phyloP scores from a whole-genome alignment of 2,113 vertebrate genomes.

The Willisornis vidua region DNA sequence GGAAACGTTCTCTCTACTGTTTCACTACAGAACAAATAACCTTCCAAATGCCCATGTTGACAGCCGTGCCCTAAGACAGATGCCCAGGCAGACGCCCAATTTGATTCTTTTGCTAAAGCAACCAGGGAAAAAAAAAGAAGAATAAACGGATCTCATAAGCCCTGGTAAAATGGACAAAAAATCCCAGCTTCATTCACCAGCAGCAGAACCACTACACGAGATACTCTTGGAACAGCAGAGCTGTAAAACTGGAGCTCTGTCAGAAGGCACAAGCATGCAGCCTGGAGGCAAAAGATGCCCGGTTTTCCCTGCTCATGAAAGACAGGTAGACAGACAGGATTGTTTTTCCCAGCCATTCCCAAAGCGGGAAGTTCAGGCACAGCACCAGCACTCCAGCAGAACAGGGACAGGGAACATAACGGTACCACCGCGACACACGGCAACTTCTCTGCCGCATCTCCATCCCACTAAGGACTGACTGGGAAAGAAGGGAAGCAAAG shows the following conservation, averaged over 20 bases:
- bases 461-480: background rate
- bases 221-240: background rate
- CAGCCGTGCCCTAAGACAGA: background rate
- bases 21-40: background rate
- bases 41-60: background rate
- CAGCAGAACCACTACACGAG: background rate
- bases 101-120: background rate
- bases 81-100: accelerated
- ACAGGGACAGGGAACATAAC: background rate
- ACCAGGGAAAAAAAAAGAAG: accelerated
- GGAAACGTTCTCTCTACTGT: background rate
- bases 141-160: background rate
- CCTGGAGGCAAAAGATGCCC: background rate
- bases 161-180: background rate
- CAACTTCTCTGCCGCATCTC: background rate
- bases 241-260: background rate
- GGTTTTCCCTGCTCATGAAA: background rate
- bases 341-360: background rate
- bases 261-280: background rate
- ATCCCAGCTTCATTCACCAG: background rate
- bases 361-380: background rate
- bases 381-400: background rate
- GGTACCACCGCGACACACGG: background rate
- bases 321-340: background rate
- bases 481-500: background rate